Base-by-base conservation (phyloP, 1,140 invertebrate genomes). In the Papilio xuthus region DNA sequence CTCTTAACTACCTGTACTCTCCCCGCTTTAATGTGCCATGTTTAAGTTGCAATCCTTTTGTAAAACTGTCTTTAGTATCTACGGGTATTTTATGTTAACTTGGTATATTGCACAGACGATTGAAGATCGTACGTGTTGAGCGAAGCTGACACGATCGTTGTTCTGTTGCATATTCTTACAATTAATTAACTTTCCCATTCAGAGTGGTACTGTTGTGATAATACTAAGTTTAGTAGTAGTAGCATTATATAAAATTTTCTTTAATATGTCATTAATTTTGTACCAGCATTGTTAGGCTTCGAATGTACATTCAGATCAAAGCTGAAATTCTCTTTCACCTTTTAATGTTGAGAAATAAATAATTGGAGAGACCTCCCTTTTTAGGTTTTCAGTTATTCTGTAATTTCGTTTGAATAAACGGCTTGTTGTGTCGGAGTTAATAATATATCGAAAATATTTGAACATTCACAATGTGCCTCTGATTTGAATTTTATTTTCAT, bases 401-500 rank as follows among this genome's bases (percentile, higher is more conserved):
- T 26, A 26, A 26, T 26, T 60, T 60, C 12, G 23, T 60, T 23
- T 60, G 20, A 26, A 23, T 12, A 26, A 26, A 26, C 20, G 56
- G 56, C 20, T 28, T 60, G 56, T 60, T 60, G 56, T 60, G 56
- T 60, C 26, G 9, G 56, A 4, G 12, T 20, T 60, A 60, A n/a
- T n/a, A 60, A 60, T 60, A 23, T 13, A 60, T 60, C 20, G 56
- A 60, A 60, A 20, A 60, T 60, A 9, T 20, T 6, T 56, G 53
- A 18, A 60, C 10, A 60, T 60, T 60, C 23, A 60, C 56, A 28
- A 60, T 26, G 7, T 56, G 56, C 23, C 23, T 60, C 13, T 60
- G 56, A 60, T 13, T 60, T 60, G 56, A 60, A 60, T 60, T 23
- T 60, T 60, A 60, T 60, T 26, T 60, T 60, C 56, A 10, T 15